Evolutionary conservation across 1,140 invertebrate genomes (phyloP).

Genomic region (Lasaia peninsularis): DNA sequence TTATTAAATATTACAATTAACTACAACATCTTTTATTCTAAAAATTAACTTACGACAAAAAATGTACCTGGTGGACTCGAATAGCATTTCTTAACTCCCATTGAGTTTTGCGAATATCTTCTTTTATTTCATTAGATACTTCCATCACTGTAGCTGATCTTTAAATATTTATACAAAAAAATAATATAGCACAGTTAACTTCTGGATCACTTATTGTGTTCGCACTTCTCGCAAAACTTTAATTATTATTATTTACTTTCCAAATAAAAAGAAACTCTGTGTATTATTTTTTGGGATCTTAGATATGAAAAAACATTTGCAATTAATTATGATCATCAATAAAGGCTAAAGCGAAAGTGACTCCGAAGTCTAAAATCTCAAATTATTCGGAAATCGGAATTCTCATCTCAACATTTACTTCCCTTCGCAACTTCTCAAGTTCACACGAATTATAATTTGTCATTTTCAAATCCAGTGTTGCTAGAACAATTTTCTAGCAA

Average conservation of each 20-base stretch:
- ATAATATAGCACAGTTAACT: background rate
- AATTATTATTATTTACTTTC: background rate
- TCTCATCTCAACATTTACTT: too few relatives aligned
- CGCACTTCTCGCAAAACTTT: slow-evolving; percentile 4
- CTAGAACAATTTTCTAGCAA: too few relatives aligned
- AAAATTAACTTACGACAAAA: slow-evolving; percentile 15
- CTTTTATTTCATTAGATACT: slow-evolving; percentile 81
- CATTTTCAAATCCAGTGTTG: too few relatives aligned
- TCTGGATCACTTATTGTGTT: background rate
- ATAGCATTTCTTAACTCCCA: slow-evolving; percentile 82
- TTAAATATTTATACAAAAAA: slow-evolving; percentile 14
- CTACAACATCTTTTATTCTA: background rate
- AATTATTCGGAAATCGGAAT: too few relatives aligned
- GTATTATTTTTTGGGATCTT: too few relatives aligned
- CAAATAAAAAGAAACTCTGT: background rate
- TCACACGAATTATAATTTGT: too few relatives aligned
- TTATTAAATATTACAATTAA: slow-evolving; percentile 15
- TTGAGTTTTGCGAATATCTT: slow-evolving; percentile 81
- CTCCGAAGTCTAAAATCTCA: too few relatives aligned
- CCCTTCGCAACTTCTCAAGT: too few relatives aligned
- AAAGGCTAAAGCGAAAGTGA: too few relatives aligned
- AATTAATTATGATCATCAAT: too few relatives aligned
- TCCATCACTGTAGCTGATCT: slow-evolving; percentile 70
- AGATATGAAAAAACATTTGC: too few relatives aligned
- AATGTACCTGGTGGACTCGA: slow-evolving; percentile 81